Evolutionary conservation across 2,113 vertebrate species (phyloP).

Genomic region (Mesocricetus auratus): DNA sequence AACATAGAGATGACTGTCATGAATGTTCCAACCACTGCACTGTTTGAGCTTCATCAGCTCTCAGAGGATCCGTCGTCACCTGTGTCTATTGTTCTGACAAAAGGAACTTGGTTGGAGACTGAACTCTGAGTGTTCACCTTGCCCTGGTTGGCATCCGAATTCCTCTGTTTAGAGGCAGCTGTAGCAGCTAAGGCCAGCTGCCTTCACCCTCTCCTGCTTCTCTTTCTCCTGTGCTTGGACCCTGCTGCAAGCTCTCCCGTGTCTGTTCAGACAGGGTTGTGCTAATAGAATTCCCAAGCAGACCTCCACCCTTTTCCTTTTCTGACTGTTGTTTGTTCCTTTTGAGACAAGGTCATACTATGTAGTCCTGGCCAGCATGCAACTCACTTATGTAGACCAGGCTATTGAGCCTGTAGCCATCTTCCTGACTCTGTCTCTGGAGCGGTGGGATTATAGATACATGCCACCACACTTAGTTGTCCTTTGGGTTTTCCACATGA

Average conservation of each 20-base stretch:
- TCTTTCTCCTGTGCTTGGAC: not conserved
- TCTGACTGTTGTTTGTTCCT: not conserved
- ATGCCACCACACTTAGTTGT: too few species aligned
- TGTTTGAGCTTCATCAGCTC: not conserved
- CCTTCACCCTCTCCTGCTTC: not conserved
- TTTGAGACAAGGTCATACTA: too few species aligned
- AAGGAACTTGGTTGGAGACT: not conserved
- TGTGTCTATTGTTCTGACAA: too few species aligned
- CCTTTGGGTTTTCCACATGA: not conserved
- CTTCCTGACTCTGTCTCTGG: not conserved
- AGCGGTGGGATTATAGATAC: not conserved
- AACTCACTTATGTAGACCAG: not conserved
- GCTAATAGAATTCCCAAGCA: not conserved
- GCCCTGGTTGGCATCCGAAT: too few species aligned
- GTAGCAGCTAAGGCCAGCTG: too few species aligned
- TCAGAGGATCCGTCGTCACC: not conserved
- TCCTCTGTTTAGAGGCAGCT: not conserved
- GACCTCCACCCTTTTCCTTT: not conserved
- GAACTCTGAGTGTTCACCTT: not conserved
- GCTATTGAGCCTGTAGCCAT: not conserved
- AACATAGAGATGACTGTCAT: fast-evolving
- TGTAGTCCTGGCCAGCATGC: not conserved
- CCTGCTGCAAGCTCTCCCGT: not conserved
- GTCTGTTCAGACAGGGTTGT: not conserved
- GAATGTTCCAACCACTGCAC: fast-evolving